These are phyloP conservation scores for Saiga tatarica DNA, from an alignment of 2,113 vertebrate species.

Conservation along the genomic window DNA sequence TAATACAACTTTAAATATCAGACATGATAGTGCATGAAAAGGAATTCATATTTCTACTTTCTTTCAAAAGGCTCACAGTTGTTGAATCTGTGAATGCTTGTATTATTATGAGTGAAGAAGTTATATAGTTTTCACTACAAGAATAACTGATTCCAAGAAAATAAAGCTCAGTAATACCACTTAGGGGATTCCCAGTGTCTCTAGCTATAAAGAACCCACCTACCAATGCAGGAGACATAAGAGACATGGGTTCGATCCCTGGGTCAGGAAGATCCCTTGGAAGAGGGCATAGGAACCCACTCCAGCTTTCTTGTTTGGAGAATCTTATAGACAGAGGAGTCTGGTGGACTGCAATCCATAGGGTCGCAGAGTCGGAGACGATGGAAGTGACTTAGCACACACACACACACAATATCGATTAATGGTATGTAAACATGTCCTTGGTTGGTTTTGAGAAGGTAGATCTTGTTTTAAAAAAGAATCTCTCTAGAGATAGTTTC, in stretches of 20 bases:
- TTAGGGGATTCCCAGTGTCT: neutral
- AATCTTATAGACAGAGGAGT: neutral
- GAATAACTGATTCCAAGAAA: neutral
- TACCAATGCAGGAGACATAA: neutral
- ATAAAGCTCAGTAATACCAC: neutral
- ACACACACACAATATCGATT: neutral
- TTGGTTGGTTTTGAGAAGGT: conserved; percentile 5
- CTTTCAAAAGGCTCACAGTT: neutral
- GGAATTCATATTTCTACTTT: neutral
- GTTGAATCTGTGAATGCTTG: neutral
- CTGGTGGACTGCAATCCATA: neutral
- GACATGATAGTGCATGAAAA: neutral
- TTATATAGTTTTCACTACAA: neutral
- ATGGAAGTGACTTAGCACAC: neutral
- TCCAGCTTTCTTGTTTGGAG: neutral
- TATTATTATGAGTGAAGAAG: neutral
- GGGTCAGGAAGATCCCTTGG: neutral
- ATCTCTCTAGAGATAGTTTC: neutral
- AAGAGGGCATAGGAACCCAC: neutral
- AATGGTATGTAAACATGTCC: neutral
- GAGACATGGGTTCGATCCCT: neutral
- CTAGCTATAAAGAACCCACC: neutral
- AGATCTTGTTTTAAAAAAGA: neutral
- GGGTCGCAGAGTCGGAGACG: neutral
- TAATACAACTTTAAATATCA: neutral